Evolutionary conservation across 2,113 vertebrate genomes (phyloP).

Genomic region (Triplophysa tibetana): DNA sequence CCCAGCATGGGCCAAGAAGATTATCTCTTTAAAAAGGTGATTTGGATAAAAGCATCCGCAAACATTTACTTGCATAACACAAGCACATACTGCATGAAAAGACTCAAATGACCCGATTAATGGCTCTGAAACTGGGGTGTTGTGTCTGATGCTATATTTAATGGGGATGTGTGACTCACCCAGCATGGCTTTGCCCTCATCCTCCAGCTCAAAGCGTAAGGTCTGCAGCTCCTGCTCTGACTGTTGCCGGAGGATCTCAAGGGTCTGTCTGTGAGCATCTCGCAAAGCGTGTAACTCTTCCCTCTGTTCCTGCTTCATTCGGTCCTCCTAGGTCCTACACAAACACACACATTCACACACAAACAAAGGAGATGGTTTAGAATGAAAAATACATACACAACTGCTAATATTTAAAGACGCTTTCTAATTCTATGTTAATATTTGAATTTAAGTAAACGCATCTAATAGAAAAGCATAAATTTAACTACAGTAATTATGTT

Average conservation of each 20-base stretch:
- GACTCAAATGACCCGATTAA: conserved; percentile 1
- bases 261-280: conserved; percentile 89
- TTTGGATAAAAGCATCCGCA: not conserved
- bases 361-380: not conserved
- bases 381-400: too few species aligned
- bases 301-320: conserved; percentile 88
- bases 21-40: not conserved
- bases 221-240: conserved; percentile 96
- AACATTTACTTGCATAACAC: not conserved
- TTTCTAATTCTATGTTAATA: too few species aligned
- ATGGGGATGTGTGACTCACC: conserved; percentile 67
- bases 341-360: conserved; percentile 38
- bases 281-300: conserved; percentile 90
- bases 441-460: too few species aligned
- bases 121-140: conserved; percentile 10
- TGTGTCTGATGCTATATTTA: conserved; percentile 16
- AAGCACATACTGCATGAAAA: not conserved
- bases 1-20: not conserved
- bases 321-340: conserved; percentile 88
- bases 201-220: conserved; percentile 91
- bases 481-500: too few species aligned
- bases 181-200: conserved; percentile 95
- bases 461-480: too few species aligned
- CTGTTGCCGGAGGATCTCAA: conserved; percentile 90
- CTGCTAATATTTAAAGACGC: too few species aligned